phyloP scores from a whole-genome alignment of 2,888 invertebrate genomes.

The Thereva nobilitata region DNA sequence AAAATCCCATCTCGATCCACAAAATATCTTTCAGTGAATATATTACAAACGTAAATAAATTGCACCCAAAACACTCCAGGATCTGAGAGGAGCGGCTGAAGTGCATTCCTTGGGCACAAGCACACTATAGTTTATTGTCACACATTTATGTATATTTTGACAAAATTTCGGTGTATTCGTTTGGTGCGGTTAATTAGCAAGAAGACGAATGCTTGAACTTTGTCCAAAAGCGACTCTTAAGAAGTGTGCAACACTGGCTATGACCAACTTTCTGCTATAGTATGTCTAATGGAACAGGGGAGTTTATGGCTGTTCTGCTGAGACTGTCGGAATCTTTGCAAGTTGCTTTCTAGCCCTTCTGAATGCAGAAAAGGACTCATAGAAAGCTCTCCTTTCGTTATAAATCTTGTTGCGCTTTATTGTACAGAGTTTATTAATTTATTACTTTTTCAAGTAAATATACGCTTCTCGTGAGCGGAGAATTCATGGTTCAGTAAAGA shows the following conservation, averaged over 20 bases:
- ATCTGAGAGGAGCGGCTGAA: neutral
- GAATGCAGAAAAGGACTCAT: constrained; percentile 21
- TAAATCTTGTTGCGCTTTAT: constrained; percentile 32
- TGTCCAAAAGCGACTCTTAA: constrained; percentile 32
- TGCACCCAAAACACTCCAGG: constrained; percentile 14
- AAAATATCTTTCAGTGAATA: constrained; percentile 24
- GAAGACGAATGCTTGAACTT: constrained; percentile 39
- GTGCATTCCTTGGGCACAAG: neutral
- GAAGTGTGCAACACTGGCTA: constrained; percentile 23
- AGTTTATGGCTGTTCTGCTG: constrained; percentile 6
- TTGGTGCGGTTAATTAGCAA: constrained; percentile 39
- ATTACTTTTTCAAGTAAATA: constrained; percentile 31
- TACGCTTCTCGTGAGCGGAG: constrained; percentile 11
- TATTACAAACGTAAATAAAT: constrained; percentile 24
- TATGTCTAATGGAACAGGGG: constrained; percentile 10
- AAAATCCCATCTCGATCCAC: constrained; percentile 31
- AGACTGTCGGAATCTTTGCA: neutral
- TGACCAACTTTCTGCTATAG: constrained; percentile 18
- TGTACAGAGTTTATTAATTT: constrained; percentile 34
- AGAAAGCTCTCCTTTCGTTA: constrained; percentile 17
- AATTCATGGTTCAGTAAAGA: constrained; percentile 3
- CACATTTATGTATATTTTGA: neutral
- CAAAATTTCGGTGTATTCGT: constrained; percentile 25
- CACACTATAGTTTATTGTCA: neutral
- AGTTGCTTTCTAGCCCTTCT: neutral